A percentile compares a stretch with the other conserved stretches of the same genome.
These are phyloP conservation scores for Elgonia sp. DNA, from an alignment of 2,888 invertebrate genomes.

Conservation along the genomic window DNA sequence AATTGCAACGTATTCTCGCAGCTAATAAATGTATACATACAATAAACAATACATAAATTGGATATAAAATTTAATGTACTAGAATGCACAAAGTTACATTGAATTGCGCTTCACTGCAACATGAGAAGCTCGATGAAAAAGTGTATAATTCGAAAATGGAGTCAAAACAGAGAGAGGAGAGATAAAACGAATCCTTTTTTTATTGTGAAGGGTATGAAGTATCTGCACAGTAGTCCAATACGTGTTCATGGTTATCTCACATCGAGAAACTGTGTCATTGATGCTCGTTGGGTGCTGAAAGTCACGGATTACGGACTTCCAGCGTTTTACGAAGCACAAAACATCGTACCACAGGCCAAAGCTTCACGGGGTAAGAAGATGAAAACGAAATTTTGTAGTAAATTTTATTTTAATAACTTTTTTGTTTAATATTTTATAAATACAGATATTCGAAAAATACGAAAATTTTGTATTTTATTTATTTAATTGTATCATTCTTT, in stretches of 20 bases:
- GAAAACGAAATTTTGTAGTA: too few species aligned
- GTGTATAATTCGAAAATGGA: conserved; percentile 48
- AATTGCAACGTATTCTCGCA: not conserved
- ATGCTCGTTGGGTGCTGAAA: conserved; percentile 98
- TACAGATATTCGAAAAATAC: too few species aligned
- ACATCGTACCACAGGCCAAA: conserved; percentile 89
- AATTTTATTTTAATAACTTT: not conserved
- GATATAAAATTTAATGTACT: conserved; percentile 19
- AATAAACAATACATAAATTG: conserved; percentile 21
- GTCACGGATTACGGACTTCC: conserved; percentile 96
- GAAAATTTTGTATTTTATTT: too few species aligned
- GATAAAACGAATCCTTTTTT: conserved; percentile 49
- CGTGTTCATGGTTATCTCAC: conserved; percentile 95
- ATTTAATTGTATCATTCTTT: too few species aligned
- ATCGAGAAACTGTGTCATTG: conserved; percentile 97
- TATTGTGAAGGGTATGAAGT: conserved; percentile 93
- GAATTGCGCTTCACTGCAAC: not conserved
- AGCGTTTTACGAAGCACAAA: conserved; percentile 92
- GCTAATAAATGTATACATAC: not conserved
- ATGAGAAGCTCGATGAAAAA: conserved; percentile 11
- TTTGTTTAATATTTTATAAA: not conserved
- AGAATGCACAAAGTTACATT: not conserved
- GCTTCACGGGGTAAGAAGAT: conserved; percentile 90
- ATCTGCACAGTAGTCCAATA: conserved; percentile 94
- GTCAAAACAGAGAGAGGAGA: conserved; percentile 39